Percentiles rank a stretch among this genome's conserved stretches.
Conservation (phyloP, 2,888 invertebrate genomes). For the Zele albiditarsus region DNA sequence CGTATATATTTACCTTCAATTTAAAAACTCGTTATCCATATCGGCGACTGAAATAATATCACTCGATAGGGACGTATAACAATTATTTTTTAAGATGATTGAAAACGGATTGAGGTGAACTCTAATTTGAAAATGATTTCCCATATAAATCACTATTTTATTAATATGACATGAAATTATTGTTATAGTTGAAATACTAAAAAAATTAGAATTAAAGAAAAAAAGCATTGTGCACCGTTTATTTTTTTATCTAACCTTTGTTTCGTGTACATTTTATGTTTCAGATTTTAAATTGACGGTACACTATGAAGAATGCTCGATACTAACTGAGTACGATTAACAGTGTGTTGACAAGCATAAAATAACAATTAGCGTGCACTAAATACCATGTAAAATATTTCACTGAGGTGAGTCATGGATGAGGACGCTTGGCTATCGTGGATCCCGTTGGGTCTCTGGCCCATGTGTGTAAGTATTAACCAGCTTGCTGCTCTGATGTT, state of each 20-base stretch:
- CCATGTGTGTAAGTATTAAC: constrained; percentile 32
- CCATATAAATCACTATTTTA: not conserved
- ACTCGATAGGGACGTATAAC: not conserved
- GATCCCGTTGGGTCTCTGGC: constrained; percentile 21
- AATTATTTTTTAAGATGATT: not conserved
- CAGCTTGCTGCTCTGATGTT: not conserved
- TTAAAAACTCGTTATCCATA: constrained; percentile 28
- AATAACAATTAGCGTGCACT: constrained; percentile 32
- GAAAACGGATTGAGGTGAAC: not conserved
- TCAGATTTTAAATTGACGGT: not conserved
- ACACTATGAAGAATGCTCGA: constrained; percentile 3
- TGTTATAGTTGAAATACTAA: not conserved
- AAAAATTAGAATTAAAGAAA: not conserved
- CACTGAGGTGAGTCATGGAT: constrained; percentile 33
- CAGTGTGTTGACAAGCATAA: constrained; percentile 22
- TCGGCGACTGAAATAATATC: not conserved
- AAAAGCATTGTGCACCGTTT: not conserved
- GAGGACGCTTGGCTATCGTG: constrained; percentile 28
- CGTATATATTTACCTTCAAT: constrained; percentile 25
- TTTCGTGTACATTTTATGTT: constrained; percentile 1
- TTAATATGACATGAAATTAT: not conserved
- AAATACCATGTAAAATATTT: constrained; percentile 32
- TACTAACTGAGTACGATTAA: constrained; percentile 25
- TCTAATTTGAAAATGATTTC: not conserved
- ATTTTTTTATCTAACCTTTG: not conserved